These are phyloP conservation scores for Gymnorhina tibicen DNA, from an alignment of 2,113 vertebrate species.

Conservation along the genomic window DNA sequence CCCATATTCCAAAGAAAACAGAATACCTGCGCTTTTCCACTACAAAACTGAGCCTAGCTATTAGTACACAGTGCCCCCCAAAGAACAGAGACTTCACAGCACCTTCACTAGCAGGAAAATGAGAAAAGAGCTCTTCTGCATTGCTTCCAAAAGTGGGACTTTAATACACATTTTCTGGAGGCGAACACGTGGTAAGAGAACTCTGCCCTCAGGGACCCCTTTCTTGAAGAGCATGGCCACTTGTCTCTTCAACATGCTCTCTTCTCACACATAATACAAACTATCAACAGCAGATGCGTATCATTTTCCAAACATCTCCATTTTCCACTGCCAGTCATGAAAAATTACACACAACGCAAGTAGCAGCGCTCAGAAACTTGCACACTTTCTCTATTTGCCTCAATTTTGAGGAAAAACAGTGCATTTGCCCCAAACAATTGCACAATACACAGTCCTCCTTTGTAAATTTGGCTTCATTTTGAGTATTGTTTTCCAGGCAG, in stretches of 20 bases:
- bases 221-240: background rate
- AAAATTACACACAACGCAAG: background rate
- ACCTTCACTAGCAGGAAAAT: background rate
- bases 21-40: background rate
- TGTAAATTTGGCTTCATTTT: background rate
- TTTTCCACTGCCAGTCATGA: background rate
- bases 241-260: too few relatives aligned
- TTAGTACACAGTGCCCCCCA: slow-evolving; percentile 43
- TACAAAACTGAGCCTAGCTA: background rate
- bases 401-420: background rate
- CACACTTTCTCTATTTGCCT: background rate
- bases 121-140: background rate
- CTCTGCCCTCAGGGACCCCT: background rate
- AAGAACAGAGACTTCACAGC: slow-evolving; percentile 43
- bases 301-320: background rate
- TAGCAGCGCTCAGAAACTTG: background rate
- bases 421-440: background rate
- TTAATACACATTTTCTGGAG: background rate
- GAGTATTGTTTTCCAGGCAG: background rate
- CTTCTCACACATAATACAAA: background rate
- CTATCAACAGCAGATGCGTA: background rate
- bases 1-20: background rate
- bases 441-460: background rate
- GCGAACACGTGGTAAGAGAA: background rate
- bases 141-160: background rate